Conservation (phyloP, 1,140 invertebrate genomes). For the Gryon sp. region DNA sequence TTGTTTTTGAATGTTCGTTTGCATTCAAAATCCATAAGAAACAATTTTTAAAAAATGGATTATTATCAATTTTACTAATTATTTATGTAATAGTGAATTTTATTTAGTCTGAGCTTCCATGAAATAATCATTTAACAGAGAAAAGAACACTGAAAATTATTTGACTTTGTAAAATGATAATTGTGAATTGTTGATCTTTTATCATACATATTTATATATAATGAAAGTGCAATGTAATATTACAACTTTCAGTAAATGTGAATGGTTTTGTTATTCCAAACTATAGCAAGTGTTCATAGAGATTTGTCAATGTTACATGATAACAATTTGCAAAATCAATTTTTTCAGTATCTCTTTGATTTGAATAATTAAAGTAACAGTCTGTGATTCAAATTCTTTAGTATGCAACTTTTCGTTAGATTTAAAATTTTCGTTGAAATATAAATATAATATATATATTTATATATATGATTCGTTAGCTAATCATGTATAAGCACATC, state of each 20-base stretch:
- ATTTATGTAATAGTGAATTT: slow-evolving; percentile 18
- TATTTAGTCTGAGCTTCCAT: slow-evolving; percentile 43
- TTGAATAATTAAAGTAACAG: slow-evolving; percentile 41
- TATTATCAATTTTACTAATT: slow-evolving; percentile 1
- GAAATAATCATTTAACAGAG: slow-evolving; percentile 13
- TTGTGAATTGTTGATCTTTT: too few species aligned
- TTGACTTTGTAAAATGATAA: not conserved
- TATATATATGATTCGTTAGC: too few species aligned
- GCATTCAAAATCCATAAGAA: too few species aligned
- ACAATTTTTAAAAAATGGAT: not conserved
- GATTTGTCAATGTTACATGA: too few species aligned
- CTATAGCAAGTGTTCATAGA: too few species aligned
- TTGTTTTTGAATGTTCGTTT: too few species aligned
- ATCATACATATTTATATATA: too few species aligned
- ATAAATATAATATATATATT: not conserved
- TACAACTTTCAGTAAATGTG: too few species aligned
- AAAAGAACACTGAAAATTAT: not conserved
- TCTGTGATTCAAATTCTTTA: slow-evolving; percentile 59
- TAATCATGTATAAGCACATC: too few species aligned
- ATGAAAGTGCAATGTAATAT: not conserved
- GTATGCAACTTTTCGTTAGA: slow-evolving; percentile 12
- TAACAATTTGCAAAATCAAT: not conserved
- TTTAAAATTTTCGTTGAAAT: slow-evolving; percentile 22
- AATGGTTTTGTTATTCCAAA: too few species aligned
- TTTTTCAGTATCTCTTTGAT: not conserved